Percentiles rank a stretch among this genome's conserved stretches.
Evolutionary conservation across 2,797 vertebrate species (phyloP).

Genomic region (Lithobates sylvaticus): DNA sequence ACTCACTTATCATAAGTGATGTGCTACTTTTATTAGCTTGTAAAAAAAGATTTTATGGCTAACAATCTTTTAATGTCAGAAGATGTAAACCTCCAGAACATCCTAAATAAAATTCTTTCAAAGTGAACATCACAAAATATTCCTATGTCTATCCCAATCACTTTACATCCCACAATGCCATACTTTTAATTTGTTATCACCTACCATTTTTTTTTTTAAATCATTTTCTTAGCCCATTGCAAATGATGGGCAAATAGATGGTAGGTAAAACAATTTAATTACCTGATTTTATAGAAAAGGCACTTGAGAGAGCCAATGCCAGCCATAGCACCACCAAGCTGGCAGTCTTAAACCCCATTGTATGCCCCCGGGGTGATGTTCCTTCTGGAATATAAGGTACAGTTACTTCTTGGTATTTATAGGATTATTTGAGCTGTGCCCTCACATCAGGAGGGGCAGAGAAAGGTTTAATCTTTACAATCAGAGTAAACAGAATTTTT

Average conservation of each 20-base stretch:
- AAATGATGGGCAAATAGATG: too few relatives aligned
- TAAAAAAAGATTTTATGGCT: background rate
- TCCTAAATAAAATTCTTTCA: background rate
- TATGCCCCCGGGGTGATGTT: background rate
- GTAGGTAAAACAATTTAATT: constrained; percentile 53
- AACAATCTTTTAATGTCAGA: background rate
- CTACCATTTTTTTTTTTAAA: background rate
- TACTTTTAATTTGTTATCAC: too few relatives aligned
- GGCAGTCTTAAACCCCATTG: constrained; percentile 60
- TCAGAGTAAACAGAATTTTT: constrained; percentile 55
- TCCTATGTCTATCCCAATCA: background rate
- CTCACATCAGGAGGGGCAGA: constrained; percentile 47
- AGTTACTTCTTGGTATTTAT: constrained; percentile 37
- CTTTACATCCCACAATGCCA: background rate
- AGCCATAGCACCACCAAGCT: constrained; percentile 72
- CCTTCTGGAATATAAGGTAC: background rate
- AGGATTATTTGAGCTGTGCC: constrained; percentile 47
- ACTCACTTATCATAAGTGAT: background rate
- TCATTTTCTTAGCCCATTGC: too few relatives aligned
- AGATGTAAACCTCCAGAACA: background rate
- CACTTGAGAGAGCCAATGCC: constrained; percentile 66
- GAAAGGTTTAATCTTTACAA: constrained; percentile 57
- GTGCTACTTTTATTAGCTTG: background rate
- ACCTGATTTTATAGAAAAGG: constrained; percentile 72
- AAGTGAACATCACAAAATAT: background rate